Percentiles rank a stretch among this genome's conserved stretches.
These are phyloP conservation scores for Austrofundulus limnaeus DNA, from an alignment of 2,113 vertebrate genomes.

Conservation along the genomic window DNA sequence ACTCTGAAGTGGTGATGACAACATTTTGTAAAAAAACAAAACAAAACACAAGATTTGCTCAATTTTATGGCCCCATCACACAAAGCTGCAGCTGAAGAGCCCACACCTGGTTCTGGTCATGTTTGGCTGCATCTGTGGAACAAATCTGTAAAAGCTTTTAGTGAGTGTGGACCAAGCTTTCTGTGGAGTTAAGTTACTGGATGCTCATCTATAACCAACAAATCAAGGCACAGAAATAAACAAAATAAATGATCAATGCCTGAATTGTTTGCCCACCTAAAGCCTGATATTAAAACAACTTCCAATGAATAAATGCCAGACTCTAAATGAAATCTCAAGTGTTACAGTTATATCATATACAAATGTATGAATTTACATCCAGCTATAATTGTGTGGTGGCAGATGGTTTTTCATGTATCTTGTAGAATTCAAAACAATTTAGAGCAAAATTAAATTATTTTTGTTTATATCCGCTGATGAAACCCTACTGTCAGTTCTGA, in stretches of 20 bases:
- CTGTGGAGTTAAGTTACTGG: background rate
- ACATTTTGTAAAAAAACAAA: background rate
- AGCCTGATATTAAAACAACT: no score
- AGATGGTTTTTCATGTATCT: background rate
- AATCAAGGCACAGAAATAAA: background rate
- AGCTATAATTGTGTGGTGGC: no score
- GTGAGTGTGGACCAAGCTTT: background rate
- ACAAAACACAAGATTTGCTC: background rate
- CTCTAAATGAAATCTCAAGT: background rate
- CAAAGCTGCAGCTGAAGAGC: background rate
- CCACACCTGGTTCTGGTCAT: background rate
- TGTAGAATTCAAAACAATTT: background rate
- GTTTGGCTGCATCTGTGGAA: conserved; percentile 9
- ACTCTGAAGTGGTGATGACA: background rate
- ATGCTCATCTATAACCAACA: background rate
- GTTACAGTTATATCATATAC: background rate
- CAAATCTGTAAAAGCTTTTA: conserved; percentile 1
- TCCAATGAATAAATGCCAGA: background rate
- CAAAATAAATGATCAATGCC: background rate
- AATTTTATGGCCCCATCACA: background rate
- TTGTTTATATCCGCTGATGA: background rate
- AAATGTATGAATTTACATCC: background rate
- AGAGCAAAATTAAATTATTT: background rate
- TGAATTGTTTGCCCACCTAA: no score
- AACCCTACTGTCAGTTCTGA: background rate